phyloP scores from a whole-genome alignment of 1,140 invertebrate genomes.

The Eumaeus atala region DNA sequence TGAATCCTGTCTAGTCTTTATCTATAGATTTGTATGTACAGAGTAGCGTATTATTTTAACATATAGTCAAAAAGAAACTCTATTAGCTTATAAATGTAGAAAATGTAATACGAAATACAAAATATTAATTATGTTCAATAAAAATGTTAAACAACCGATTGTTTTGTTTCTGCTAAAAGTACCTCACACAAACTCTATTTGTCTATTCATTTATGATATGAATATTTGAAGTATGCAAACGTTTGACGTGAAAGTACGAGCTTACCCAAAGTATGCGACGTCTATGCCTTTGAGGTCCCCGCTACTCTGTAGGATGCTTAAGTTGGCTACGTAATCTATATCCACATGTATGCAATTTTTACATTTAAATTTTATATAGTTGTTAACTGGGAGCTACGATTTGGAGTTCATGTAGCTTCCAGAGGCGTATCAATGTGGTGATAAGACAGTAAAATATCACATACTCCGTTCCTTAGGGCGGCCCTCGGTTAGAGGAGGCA shows the following conservation, averaged over 20 bases:
- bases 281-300: slow-evolving; percentile 25
- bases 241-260: slow-evolving; percentile 14
- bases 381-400: no score
- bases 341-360: no score
- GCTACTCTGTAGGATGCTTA: neutral
- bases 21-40: slow-evolving; percentile 45
- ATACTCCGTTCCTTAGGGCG: no score
- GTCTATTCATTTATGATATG: slow-evolving; percentile 19
- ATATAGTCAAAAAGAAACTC: slow-evolving; percentile 41
- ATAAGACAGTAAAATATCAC: no score
- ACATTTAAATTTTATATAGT: no score
- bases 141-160: slow-evolving; percentile 61
- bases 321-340: no score
- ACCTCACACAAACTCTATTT: neutral
- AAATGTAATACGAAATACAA: slow-evolving; percentile 46
- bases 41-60: slow-evolving; percentile 46
- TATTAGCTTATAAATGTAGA: slow-evolving; percentile 49
- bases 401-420: no score
- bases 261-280: slow-evolving; percentile 21
- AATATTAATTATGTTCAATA: slow-evolving; percentile 66
- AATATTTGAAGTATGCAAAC: slow-evolving; percentile 26
- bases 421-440: no score
- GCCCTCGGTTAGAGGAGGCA: no score
- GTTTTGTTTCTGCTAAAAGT: slow-evolving; percentile 27
- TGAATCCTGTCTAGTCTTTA: slow-evolving; percentile 16